Percentiles rank a stretch among this genome's conserved stretches.
Conservation (phyloP, 2,888 invertebrate species). For the Sinotaia quadrata region DNA sequence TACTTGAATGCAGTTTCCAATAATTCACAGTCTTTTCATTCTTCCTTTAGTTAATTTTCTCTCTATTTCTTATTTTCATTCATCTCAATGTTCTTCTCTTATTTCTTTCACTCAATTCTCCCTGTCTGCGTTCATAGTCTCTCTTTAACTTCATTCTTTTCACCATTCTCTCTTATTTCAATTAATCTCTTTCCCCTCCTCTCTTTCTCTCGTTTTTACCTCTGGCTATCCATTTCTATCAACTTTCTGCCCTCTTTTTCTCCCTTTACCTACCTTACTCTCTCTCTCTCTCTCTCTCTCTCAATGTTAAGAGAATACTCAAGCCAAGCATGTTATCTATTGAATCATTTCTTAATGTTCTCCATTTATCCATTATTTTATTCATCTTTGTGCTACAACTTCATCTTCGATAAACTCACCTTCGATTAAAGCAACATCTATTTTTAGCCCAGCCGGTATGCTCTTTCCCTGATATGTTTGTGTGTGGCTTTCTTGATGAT, state of each 20-base stretch:
- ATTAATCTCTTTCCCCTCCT: neutral
- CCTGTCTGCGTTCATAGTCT: neutral
- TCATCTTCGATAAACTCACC: no score
- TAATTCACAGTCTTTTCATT: neutral
- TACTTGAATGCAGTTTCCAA: neutral
- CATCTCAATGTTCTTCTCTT: neutral
- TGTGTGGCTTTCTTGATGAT: no score
- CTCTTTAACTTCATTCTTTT: neutral
- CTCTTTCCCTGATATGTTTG: no score
- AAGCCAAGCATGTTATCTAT: no score
- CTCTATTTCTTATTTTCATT: neutral
- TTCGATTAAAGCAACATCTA: no score
- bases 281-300: neutral
- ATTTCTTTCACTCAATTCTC: neutral
- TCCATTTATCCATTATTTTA: no score
- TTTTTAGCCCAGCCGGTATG: no score
- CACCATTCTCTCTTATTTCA: neutral
- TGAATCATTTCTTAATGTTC: no score
- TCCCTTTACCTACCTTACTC: neutral
- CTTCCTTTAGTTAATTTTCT: neutral
- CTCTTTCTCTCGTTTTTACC: slow-evolving; percentile 3
- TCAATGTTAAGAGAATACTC: neutral
- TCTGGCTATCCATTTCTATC: slow-evolving; percentile 6
- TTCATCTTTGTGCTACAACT: no score
- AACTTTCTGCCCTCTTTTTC: neutral